Evolutionary conservation across 2,113 vertebrate species (phyloP).

Genomic region (Connochaetes taurinus): DNA sequence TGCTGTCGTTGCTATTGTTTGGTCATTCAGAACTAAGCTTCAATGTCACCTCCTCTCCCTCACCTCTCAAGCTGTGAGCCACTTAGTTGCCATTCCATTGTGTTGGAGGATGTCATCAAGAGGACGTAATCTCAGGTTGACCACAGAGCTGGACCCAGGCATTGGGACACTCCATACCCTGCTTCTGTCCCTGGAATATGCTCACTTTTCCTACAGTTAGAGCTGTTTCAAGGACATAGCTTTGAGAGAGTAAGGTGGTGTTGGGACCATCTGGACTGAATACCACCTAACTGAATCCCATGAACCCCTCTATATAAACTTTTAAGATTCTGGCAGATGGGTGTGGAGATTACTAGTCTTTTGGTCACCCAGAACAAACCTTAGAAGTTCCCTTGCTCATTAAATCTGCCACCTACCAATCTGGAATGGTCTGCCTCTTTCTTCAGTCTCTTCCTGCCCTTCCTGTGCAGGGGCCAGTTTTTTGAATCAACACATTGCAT

Average conservation of each 20-base stretch:
- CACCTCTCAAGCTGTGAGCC: background rate
- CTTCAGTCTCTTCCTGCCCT: background rate
- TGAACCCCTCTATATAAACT: background rate
- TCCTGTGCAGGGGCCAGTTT: background rate
- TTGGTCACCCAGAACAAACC: background rate
- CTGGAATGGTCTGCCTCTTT: background rate
- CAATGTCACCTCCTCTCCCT: background rate
- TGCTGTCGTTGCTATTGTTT: background rate
- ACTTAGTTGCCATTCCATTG: background rate
- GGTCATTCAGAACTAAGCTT: background rate
- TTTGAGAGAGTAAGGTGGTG: background rate
- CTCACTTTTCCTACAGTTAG: background rate
- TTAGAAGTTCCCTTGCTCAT: background rate
- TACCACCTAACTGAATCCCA: background rate
- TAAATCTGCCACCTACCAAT: background rate
- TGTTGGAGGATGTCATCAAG: background rate
- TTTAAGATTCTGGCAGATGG: background rate
- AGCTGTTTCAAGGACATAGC: background rate
- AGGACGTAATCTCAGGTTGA: background rate
- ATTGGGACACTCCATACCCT: background rate
- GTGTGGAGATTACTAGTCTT: background rate
- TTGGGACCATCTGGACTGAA: background rate
- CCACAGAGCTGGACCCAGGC: background rate
- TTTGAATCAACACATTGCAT: background rate
- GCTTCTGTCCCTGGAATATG: background rate